Evolutionary conservation across 2,888 invertebrate genomes (phyloP).

Genomic region (Anarsia innoxiella): DNA sequence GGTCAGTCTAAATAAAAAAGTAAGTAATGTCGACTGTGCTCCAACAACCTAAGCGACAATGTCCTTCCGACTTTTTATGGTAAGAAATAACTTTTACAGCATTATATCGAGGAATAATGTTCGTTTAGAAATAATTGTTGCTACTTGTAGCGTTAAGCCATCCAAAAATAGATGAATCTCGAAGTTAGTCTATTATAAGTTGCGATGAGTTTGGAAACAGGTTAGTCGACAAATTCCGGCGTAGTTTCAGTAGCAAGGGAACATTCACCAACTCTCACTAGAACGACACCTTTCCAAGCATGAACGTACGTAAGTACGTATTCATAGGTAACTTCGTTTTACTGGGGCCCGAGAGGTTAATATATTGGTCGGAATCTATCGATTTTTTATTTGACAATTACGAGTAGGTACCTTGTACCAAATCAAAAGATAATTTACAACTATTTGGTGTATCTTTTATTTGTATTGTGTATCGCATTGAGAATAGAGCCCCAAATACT

Average conservation of each 20-base stretch:
- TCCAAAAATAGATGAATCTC: constrained; percentile 44
- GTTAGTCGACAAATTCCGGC: constrained; percentile 58
- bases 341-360: no score
- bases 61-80: constrained; percentile 12
- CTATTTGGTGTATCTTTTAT: no score
- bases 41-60: constrained; percentile 28
- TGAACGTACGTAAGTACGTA: background rate
- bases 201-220: constrained; percentile 52
- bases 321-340: background rate
- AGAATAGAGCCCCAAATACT: no score
- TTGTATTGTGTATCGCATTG: no score
- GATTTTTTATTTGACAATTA: no score
- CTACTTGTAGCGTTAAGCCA: constrained; percentile 7
- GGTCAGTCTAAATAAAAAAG: constrained; percentile 52
- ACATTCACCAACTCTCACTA: constrained; percentile 17
- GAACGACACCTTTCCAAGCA: background rate
- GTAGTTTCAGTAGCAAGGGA: constrained; percentile 47
- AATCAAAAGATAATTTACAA: no score
- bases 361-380: no score
- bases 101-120: no score
- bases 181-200: constrained; percentile 67
- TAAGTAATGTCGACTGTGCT: constrained; percentile 36
- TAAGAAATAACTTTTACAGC: constrained; percentile 14
- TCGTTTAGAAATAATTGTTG: background rate
- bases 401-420: no score